These are phyloP conservation scores for Lasius fuliginosus DNA, from an alignment of 2,888 invertebrate species.

Conservation along the genomic window DNA sequence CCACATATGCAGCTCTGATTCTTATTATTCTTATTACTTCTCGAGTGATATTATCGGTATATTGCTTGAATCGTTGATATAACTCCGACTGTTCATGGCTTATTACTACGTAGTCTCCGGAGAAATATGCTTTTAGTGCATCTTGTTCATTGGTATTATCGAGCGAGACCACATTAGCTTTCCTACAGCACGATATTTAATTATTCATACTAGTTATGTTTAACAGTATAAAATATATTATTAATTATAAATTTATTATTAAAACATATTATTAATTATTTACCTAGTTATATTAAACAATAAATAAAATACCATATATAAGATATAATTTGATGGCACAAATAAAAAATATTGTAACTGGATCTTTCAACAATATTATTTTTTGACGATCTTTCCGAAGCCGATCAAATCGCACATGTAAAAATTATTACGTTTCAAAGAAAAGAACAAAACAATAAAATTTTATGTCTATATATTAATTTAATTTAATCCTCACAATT, in stretches of 20 bases:
- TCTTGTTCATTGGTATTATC: conserved; percentile 15
- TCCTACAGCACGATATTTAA: background rate
- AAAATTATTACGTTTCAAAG: background rate
- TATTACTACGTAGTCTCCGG: conserved; percentile 23
- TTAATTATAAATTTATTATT: background rate
- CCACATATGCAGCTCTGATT: background rate
- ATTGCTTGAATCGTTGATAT: conserved; percentile 4
- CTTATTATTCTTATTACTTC: conserved; percentile 33
- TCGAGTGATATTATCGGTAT: conserved; percentile 7
- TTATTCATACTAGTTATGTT: background rate
- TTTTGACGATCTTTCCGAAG: background rate
- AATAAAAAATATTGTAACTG: background rate
- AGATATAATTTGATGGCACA: background rate
- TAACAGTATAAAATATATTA: background rate
- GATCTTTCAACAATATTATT: background rate
- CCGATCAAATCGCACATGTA: background rate
- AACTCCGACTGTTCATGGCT: conserved; percentile 13
- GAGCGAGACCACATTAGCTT: background rate
- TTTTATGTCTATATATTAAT: background rate
- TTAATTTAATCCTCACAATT: background rate
- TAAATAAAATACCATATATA: background rate
- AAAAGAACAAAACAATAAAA: background rate
- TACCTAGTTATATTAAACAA: background rate
- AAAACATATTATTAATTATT: background rate
- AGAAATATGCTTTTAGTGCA: conserved; percentile 35